phyloP scores from a whole-genome alignment of 2,888 invertebrate species.

The Rugalucina vietnamica region DNA sequence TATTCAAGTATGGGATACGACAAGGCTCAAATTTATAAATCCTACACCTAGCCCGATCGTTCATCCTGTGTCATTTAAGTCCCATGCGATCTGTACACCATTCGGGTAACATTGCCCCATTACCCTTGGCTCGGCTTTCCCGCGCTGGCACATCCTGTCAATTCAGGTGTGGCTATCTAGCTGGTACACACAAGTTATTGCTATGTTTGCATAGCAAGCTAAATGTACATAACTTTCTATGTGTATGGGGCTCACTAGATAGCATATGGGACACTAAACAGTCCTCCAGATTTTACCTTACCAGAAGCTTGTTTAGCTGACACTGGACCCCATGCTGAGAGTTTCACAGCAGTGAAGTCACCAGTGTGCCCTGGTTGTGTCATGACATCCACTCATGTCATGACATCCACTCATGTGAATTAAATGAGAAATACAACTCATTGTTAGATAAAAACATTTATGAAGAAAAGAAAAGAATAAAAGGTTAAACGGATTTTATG shows the following conservation, averaged over 20 bases:
- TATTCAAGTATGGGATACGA: no score
- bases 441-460: no score
- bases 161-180: conserved; percentile 40
- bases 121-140: conserved; percentile 51
- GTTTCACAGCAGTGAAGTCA: conserved; percentile 42
- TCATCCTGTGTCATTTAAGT: conserved; percentile 48
- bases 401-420: no score
- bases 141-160: conserved; percentile 47
- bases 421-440: no score
- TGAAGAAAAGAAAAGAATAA: no score
- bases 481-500: no score
- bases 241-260: conserved; percentile 24
- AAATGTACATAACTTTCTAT: neutral
- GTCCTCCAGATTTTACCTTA: no score
- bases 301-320: neutral
- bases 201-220: no score
- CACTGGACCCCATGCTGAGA: conserved; percentile 48
- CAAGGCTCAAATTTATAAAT: no score
- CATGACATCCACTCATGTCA: conserved; percentile 20
- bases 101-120: conserved; percentile 42
- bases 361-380: conserved; percentile 48
- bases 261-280: conserved; percentile 43
- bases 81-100: conserved; percentile 56
- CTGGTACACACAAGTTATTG: no score
- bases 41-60: conserved; percentile 54